phyloP scores from a whole-genome alignment of 2,113 vertebrate genomes.

The Eidolon helvum region DNA sequence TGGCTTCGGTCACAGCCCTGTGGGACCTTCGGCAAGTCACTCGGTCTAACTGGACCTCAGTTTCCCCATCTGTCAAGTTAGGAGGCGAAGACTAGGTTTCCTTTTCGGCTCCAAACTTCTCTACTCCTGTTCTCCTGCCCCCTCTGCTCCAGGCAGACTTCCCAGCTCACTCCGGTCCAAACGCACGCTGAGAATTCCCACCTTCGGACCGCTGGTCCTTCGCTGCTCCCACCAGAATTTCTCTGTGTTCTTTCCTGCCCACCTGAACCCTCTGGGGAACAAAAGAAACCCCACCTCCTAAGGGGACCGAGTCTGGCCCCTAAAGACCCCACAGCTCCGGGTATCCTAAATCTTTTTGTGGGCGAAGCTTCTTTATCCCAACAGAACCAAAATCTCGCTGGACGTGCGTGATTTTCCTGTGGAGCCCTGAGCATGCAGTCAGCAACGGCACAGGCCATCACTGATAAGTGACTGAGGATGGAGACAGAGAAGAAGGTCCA shows the following conservation, averaged over 20 bases:
- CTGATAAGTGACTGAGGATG: background rate
- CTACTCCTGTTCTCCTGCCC: background rate
- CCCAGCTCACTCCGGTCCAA: background rate
- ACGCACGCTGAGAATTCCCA: background rate
- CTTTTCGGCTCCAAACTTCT: background rate
- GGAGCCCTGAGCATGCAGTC: background rate
- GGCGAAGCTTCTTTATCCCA: background rate
- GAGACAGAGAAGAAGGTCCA: background rate
- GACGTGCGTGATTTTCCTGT: background rate
- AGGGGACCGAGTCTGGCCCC: background rate
- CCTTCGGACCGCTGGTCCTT: background rate
- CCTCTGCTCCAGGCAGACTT: background rate
- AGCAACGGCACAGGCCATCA: background rate
- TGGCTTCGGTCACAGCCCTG: background rate
- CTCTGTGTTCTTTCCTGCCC: background rate
- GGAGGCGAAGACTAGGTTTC: background rate
- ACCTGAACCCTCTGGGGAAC: background rate
- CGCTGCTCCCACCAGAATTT: background rate
- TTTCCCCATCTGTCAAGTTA: background rate
- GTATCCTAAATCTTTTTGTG: background rate
- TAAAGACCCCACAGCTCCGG: background rate
- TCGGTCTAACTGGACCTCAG: background rate
- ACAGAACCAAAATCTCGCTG: background rate
- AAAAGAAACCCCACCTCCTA: background rate
- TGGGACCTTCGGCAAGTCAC: background rate